Percentiles rank a stretch among this genome's conserved stretches.
phyloP scores from a whole-genome alignment of 2,888 invertebrate genomes.

The Eilema sororculum region DNA sequence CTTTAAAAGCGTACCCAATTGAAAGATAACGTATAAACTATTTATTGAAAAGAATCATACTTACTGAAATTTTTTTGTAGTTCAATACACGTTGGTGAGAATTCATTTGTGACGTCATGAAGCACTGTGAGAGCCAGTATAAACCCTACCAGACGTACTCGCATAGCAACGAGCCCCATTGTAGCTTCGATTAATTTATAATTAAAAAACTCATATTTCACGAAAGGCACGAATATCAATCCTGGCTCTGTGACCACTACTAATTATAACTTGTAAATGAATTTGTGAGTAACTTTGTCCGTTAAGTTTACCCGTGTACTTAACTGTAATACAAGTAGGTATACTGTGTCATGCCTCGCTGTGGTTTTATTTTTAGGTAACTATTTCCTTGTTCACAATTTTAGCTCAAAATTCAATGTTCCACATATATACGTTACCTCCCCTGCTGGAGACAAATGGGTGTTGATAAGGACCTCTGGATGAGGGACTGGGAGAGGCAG shows the following conservation, averaged over 20 bases:
- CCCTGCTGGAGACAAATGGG: too few species aligned
- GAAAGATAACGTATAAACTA: not conserved
- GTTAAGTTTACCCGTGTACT: not conserved
- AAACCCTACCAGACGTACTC: not conserved
- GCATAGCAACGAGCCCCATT: not conserved
- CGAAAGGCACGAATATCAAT: not conserved
- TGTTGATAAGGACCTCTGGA: too few species aligned
- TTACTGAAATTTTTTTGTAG: constrained; percentile 1
- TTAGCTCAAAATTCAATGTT: too few species aligned
- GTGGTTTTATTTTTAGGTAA: not conserved
- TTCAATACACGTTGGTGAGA: not conserved
- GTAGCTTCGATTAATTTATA: not conserved
- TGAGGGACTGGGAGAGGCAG: too few species aligned
- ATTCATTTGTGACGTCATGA: not conserved
- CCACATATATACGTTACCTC: too few species aligned
- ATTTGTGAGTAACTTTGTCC: not conserved
- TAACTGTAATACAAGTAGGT: not conserved
- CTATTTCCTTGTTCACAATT: not conserved
- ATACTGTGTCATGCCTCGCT: not conserved
- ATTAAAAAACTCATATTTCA: not conserved
- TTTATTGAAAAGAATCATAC: not conserved
- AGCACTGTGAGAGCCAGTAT: not conserved
- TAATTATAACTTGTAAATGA: not conserved
- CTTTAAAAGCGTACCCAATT: not conserved
- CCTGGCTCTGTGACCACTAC: not conserved